Evolutionary conservation across 2,888 invertebrate genomes (phyloP).

Genomic region (Ennomos fuscantarius): DNA sequence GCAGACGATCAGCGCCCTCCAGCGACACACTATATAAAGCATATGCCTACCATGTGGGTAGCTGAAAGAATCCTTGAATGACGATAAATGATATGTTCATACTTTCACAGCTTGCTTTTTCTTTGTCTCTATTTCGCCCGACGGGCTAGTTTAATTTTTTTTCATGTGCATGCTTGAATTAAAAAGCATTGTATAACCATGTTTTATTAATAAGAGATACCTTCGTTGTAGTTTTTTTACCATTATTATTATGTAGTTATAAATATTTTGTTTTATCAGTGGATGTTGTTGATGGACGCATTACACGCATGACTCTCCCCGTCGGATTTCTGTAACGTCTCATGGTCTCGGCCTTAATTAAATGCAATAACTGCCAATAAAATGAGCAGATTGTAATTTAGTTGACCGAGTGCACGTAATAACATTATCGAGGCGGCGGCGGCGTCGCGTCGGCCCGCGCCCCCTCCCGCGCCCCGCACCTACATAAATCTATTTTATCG

Average conservation of each 20-base stretch:
- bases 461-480: conserved; percentile 54
- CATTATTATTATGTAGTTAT: too few species aligned
- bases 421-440: conserved; percentile 60
- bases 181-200: too few species aligned
- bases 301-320: not conserved
- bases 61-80: too few species aligned
- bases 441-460: conserved; percentile 47
- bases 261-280: too few species aligned
- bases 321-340: conserved; percentile 32
- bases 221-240: too few species aligned
- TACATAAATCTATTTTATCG: conserved; percentile 85
- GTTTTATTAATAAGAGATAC: too few species aligned
- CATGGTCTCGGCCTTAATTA: conserved; percentile 42
- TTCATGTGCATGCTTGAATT: too few species aligned
- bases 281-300: too few species aligned
- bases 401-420: conserved; percentile 69
- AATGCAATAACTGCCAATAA: conserved; percentile 52
- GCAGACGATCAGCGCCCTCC: too few species aligned
- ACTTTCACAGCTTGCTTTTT: not conserved
- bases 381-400: conserved; percentile 56
- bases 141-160: not conserved
- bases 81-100: too few species aligned
- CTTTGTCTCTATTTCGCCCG: not conserved
- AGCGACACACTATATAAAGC: too few species aligned
- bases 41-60: too few species aligned